These are phyloP conservation scores for Conus betulinus DNA, from an alignment of 1,140 invertebrate species.

Conservation along the genomic window DNA sequence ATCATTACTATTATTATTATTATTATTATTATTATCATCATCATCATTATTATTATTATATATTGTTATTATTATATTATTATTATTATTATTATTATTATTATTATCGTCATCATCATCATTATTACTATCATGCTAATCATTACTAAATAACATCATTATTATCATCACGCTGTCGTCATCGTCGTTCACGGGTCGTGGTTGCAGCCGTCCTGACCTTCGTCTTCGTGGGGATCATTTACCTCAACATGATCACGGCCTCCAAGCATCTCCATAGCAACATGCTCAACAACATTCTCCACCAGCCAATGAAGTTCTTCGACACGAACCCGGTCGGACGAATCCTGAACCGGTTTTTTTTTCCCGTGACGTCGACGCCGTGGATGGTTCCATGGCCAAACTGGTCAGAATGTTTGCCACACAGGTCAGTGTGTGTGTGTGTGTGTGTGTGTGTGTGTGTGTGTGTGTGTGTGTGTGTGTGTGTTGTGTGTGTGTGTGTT, in stretches of 20 bases:
- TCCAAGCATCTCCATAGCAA: constrained; percentile 84
- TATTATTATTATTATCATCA: too few relatives aligned
- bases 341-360: constrained; percentile 81
- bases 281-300: constrained; percentile 79
- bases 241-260: constrained; percentile 77
- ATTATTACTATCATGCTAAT: too few relatives aligned
- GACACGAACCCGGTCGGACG: constrained; percentile 80
- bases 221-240: constrained; percentile 39
- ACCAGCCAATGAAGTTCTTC: constrained; percentile 78
- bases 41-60: not conserved
- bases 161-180: too few relatives aligned
- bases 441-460: too few relatives aligned
- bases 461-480: not conserved
- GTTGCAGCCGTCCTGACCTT: constrained; percentile 36
- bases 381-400: constrained; percentile 69
- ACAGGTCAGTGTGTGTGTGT: constrained; percentile 5
- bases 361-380: constrained; percentile 78
- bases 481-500: not conserved
- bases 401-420: constrained; percentile 73
- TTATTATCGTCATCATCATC: too few relatives aligned
- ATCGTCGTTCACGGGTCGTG: not conserved
- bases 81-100: too few relatives aligned
- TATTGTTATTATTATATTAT: too few relatives aligned
- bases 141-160: not conserved
- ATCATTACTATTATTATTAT: too few relatives aligned